A percentile compares a stretch with the other conserved stretches of the same genome.
Evolutionary conservation across 2,113 vertebrate genomes (phyloP).

Genomic region (Datnioides undecimradiatus): DNA sequence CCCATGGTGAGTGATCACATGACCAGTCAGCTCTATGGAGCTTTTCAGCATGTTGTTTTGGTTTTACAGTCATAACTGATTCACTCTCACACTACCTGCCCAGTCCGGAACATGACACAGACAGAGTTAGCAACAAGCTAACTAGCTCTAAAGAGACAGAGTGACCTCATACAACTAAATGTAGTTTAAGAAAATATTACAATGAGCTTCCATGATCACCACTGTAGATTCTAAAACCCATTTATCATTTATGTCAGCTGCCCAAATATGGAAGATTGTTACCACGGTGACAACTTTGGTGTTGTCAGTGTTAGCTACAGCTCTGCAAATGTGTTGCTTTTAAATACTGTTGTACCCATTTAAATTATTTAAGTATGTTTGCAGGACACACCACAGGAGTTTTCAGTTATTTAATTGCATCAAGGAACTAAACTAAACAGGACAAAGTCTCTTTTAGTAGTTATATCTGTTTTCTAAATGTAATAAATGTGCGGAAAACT

Average conservation of each 20-base stretch:
- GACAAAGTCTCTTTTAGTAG: neutral
- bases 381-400: neutral
- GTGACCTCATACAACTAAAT: neutral
- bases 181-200: neutral
- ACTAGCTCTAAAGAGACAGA: neutral
- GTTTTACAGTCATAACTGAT: too few relatives aligned
- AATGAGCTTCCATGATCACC: too few relatives aligned
- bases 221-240: too few relatives aligned
- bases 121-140: neutral
- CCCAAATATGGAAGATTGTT: too few relatives aligned
- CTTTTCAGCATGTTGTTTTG: neutral
- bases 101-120: too few relatives aligned
- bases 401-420: neutral
- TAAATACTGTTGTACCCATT: neutral
- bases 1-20: too few relatives aligned
- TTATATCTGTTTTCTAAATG: neutral
- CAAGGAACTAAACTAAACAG: neutral
- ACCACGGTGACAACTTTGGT: too few relatives aligned
- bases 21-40: too few relatives aligned
- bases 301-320: too few relatives aligned
- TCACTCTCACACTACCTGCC: too few relatives aligned
- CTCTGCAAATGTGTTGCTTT: neutral
- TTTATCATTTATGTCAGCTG: too few relatives aligned
- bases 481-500: constrained; percentile 8
- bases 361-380: constrained; percentile 2